These are phyloP conservation scores for Rhinichthys osculus DNA, from an alignment of 2,797 vertebrate species.

Conservation along the genomic window DNA sequence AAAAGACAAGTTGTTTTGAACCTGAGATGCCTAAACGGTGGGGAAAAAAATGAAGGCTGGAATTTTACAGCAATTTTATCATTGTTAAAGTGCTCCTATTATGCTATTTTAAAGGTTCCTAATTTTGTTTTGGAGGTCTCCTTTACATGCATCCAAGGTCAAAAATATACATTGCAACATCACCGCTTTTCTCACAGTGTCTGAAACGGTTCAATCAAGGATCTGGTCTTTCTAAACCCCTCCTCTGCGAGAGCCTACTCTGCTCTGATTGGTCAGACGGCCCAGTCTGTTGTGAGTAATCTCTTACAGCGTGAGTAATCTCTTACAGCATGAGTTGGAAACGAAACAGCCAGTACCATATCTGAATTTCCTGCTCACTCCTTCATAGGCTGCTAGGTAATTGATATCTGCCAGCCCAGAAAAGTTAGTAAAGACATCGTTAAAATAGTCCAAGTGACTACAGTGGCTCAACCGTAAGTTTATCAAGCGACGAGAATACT, in stretches of 20 bases:
- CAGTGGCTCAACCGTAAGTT: no score
- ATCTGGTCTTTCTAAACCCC: background rate
- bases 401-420: no score
- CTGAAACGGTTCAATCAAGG: background rate
- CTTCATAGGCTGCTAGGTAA: no score
- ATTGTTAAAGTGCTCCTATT: background rate
- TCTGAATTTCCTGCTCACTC: background rate
- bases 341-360: background rate
- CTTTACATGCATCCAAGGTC: background rate
- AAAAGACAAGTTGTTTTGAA: constrained; percentile 13
- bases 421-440: no score
- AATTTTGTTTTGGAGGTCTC: background rate
- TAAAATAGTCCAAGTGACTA: no score
- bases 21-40: background rate
- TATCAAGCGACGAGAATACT: no score
- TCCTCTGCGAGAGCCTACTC: background rate
- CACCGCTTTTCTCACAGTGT: background rate
- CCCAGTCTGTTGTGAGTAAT: background rate
- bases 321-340: no score
- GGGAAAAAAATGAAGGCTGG: background rate
- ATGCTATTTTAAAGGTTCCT: background rate
- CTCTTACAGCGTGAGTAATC: no score
- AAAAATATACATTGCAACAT: background rate
- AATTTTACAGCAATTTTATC: background rate
- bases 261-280: background rate